Conservation (phyloP, 2,888 invertebrate species). For the Netelia virgata region DNA sequence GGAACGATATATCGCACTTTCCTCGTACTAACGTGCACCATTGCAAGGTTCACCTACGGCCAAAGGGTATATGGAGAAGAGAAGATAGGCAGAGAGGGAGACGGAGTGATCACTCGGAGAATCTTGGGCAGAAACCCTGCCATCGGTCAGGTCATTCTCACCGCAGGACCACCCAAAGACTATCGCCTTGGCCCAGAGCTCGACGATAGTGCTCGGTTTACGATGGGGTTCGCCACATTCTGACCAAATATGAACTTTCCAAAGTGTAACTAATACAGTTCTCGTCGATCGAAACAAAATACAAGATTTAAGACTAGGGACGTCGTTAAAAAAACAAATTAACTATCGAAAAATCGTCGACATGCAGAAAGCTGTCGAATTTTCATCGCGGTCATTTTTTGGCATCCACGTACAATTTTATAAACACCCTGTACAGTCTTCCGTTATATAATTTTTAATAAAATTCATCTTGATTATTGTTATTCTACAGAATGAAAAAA, state of each 20-base stretch:
- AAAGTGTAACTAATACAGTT: conserved; percentile 14
- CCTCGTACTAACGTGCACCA: background rate
- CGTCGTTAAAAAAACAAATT: background rate
- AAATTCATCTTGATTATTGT: too few species aligned
- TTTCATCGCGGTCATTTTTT: too few species aligned
- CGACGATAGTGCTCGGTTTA: conserved; percentile 42
- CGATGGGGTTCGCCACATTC: conserved; percentile 38
- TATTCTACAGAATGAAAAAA: too few species aligned
- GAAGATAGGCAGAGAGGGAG: background rate
- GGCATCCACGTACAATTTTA: too few species aligned
- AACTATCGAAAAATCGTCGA: background rate
- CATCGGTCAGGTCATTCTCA: conserved; percentile 45
- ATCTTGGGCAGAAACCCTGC: conserved; percentile 40
- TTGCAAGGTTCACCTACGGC: conserved; percentile 10
- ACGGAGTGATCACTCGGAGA: conserved; percentile 15
- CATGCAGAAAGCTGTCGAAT: too few species aligned
- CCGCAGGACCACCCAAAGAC: conserved; percentile 58
- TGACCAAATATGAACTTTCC: conserved; percentile 33
- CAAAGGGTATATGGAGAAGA: background rate
- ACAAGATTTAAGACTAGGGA: background rate
- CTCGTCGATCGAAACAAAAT: conserved; percentile 9
- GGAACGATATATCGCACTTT: conserved; percentile 4
- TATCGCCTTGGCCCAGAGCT: conserved; percentile 36
- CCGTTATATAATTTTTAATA: too few species aligned
- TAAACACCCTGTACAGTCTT: too few species aligned